Percentiles rank a stretch among this genome's conserved stretches.
Evolutionary conservation across 2,113 vertebrate genomes (phyloP).

Genomic region (Acanthisitta chloris): DNA sequence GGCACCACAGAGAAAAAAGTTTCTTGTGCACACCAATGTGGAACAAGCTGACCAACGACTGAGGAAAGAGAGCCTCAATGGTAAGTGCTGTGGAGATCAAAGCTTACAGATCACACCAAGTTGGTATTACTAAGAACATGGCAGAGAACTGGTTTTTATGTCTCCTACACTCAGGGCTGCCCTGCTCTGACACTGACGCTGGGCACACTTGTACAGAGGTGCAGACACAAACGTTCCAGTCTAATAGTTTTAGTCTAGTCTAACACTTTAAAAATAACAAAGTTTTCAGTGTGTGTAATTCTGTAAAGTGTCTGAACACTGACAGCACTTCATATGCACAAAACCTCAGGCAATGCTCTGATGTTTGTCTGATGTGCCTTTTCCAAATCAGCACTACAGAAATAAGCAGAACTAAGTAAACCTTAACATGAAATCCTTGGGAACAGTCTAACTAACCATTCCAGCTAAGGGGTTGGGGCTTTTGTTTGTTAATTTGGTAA

Average conservation of each 20-base stretch:
- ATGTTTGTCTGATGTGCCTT: neutral
- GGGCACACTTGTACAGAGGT: neutral
- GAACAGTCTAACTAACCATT: neutral
- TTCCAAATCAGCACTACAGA: neutral
- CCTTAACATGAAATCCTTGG: neutral
- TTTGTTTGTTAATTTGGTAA: neutral
- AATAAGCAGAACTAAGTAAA: neutral
- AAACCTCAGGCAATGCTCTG: neutral
- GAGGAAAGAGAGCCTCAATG: neutral
- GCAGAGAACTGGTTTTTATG: neutral
- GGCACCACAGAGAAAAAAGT: neutral
- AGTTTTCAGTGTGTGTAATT: neutral
- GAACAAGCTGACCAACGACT: slow-evolving; percentile 4
- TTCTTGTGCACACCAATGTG: slow-evolving; percentile 15
- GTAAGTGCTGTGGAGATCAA: neutral
- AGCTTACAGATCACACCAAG: neutral
- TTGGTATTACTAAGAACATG: neutral
- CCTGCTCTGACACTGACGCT: neutral
- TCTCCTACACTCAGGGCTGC: neutral
- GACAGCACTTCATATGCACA: neutral
- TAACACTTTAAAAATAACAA: neutral
- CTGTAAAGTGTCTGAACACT: neutral
- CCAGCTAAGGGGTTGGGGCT: neutral
- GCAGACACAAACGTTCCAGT: neutral
- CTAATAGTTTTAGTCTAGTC: neutral